Percentiles rank a stretch among this genome's conserved stretches.
These are phyloP conservation scores for Eupsittula cactorum DNA, from an alignment of 2,113 vertebrate genomes.

Conservation along the genomic window DNA sequence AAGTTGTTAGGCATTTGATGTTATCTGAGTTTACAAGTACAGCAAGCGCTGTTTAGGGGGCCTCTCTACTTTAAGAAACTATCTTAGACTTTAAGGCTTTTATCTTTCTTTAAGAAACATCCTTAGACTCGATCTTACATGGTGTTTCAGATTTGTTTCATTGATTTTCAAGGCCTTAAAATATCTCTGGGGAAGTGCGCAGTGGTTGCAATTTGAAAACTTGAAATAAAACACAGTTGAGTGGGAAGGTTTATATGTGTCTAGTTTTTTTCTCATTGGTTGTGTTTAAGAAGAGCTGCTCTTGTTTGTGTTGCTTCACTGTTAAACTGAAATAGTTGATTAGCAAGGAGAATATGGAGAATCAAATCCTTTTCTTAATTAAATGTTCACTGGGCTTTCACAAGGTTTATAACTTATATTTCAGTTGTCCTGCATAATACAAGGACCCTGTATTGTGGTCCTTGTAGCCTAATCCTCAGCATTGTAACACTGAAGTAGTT, in stretches of 20 bases:
- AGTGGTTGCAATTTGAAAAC: neutral
- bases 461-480: neutral
- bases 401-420: neutral
- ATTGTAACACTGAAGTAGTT: neutral
- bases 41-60: neutral
- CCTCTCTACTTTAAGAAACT: neutral
- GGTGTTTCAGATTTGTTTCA: neutral
- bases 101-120: no score
- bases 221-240: neutral
- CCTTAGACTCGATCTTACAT: fast-evolving
- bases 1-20: neutral
- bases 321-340: neutral
- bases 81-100: no score
- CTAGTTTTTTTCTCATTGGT: neutral
- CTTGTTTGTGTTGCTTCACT: neutral
- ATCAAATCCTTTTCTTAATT: neutral
- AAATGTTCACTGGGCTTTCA: neutral
- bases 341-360: neutral
- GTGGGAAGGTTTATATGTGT: neutral
- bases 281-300: neutral
- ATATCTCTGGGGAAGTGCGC: neutral
- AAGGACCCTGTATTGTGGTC: no score
- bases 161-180: neutral
- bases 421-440: neutral
- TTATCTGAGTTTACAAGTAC: neutral